A percentile compares a stretch with the other conserved stretches of the same genome.
phyloP scores from a whole-genome alignment of 2,797 vertebrate species.

The Arnoldichthys spilopterus region DNA sequence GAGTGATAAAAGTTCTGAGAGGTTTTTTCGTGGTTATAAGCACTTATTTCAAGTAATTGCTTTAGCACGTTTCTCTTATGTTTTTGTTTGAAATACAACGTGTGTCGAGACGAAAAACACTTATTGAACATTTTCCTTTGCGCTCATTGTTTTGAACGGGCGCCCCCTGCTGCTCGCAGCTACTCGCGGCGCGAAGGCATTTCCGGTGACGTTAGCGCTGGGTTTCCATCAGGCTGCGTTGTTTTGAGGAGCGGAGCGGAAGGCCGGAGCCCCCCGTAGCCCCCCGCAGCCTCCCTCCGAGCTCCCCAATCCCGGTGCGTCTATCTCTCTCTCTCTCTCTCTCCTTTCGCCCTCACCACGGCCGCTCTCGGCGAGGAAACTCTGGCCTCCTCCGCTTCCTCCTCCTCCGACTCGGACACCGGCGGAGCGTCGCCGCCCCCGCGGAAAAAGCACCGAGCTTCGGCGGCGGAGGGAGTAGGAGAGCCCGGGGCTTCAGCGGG shows the following conservation, averaged over 20 bases:
- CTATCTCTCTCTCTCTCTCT: no score
- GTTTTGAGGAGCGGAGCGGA: conserved; percentile 9
- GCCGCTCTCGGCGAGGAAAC: conserved; percentile 99
- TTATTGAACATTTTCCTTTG: no score
- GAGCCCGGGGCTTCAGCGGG: conserved; percentile 96
- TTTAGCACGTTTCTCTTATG: no score
- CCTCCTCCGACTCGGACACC: conserved; percentile 99
- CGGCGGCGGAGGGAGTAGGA: conserved; percentile 99
- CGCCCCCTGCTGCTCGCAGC: neutral
- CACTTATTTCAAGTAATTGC: no score
- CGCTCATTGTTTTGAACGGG: neutral
- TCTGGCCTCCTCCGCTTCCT: conserved; percentile 99
- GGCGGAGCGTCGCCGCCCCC: conserved; percentile 99
- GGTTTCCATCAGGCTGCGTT: neutral
- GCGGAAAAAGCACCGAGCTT: conserved; percentile 99
- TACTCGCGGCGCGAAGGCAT: neutral
- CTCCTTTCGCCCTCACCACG: conserved; percentile 89
- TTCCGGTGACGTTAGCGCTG: conserved; percentile 1
- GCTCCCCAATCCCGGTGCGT: conserved; percentile 54
- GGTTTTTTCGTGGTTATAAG: no score
- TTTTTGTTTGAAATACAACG: neutral
- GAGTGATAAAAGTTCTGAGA: no score
- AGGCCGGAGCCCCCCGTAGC: neutral
- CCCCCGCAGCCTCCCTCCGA: conserved; percentile 72
- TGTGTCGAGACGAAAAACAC: neutral